These are phyloP conservation scores for Notarius lentiginosus DNA, from an alignment of 2,113 vertebrate species.

Conservation along the genomic window DNA sequence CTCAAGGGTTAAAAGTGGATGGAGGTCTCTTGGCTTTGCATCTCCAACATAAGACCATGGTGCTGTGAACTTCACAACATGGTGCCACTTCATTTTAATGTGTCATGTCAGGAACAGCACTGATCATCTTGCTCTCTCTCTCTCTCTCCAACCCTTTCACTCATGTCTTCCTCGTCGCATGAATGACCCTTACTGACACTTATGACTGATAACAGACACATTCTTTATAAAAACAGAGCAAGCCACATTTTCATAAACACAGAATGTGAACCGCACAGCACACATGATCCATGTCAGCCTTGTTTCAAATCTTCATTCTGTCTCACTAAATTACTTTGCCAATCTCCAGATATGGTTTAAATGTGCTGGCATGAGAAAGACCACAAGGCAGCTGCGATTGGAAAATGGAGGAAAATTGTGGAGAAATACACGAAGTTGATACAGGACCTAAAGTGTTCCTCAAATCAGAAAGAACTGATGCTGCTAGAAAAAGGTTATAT, in stretches of 20 bases:
- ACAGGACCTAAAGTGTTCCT: not conserved
- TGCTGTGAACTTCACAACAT: constrained; percentile 15
- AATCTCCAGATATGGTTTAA: constrained; percentile 2
- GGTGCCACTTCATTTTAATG: not conserved
- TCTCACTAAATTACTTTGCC: constrained; percentile 1
- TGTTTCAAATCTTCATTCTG: constrained; percentile 6
- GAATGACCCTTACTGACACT: constrained; percentile 21
- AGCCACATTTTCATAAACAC: not conserved
- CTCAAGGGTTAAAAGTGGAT: not conserved
- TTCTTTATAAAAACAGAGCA: constrained; percentile 27
- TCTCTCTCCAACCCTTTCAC: not conserved
- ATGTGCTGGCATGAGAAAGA: not conserved
- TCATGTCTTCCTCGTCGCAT: not conserved
- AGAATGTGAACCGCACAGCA: not conserved
- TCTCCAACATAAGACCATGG: not conserved
- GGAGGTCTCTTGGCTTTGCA: not conserved
- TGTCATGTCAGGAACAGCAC: not conserved
- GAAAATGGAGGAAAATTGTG: not conserved
- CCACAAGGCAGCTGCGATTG: not conserved
- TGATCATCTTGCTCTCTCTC: not conserved
- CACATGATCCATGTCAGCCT: not conserved
- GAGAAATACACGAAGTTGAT: not conserved
- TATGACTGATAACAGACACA: constrained; percentile 26
- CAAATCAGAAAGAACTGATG: not conserved
- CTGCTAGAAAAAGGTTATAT: no score